A percentile compares a stretch with the other conserved stretches of the same genome.
phyloP scores from a whole-genome alignment of 2,797 vertebrate species.

The Epinephelus malabaricus region DNA sequence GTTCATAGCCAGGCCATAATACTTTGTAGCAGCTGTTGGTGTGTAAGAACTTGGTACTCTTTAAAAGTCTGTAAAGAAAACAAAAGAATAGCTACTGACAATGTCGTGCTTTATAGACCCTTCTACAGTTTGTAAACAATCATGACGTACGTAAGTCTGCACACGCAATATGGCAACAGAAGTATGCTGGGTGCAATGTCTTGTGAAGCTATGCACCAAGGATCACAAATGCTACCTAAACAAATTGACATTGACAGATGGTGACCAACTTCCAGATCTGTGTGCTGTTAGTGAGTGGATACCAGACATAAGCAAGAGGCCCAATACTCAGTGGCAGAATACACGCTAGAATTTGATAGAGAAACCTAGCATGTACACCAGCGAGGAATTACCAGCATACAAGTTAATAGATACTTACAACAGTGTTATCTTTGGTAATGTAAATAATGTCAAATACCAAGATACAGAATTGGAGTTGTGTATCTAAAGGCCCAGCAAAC shows the following conservation, averaged over 20 bases:
- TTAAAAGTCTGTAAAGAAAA: conserved; percentile 19
- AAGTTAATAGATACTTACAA: neutral
- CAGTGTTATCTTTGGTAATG: neutral
- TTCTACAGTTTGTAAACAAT: neutral
- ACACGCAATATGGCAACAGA: neutral
- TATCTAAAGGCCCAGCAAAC: too few species aligned
- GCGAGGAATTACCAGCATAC: neutral
- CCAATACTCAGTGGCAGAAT: too few species aligned
- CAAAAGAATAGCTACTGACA: neutral
- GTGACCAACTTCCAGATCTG: neutral
- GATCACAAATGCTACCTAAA: neutral
- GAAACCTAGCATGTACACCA: neutral
- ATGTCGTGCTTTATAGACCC: conserved; percentile 7
- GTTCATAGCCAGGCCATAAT: conserved; percentile 37
- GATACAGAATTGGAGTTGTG: neutral
- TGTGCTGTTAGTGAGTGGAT: neutral
- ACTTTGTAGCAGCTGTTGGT: conserved; percentile 33
- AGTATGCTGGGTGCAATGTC: neutral
- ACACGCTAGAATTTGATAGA: neutral
- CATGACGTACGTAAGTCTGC: neutral
- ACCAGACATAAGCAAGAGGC: neutral
- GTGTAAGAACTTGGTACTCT: neutral
- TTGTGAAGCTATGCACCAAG: neutral
- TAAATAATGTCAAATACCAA: neutral
- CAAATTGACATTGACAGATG: too few species aligned